A percentile compares a stretch with the other conserved stretches of the same genome.
phyloP scores from a whole-genome alignment of 2,113 vertebrate species.

The Cyanocitta stelleri region DNA sequence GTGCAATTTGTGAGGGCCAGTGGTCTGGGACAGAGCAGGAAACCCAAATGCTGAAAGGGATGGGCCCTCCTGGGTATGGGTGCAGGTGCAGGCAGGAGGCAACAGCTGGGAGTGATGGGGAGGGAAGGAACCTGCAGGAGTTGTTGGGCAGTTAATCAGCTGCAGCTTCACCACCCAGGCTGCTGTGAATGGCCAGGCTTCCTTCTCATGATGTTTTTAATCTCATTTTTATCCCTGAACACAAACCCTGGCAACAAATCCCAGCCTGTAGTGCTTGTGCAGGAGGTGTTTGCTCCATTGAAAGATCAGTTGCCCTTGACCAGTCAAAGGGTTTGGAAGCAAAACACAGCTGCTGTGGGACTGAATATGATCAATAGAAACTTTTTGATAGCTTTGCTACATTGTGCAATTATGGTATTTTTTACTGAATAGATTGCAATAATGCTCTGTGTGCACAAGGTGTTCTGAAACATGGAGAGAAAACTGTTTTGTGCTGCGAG shows the following conservation, averaged over 20 bases:
- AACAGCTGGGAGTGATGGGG: background rate
- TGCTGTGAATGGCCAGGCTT: background rate
- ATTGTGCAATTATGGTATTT: background rate
- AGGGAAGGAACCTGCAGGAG: background rate
- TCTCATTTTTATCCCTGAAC: background rate
- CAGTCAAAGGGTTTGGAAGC: background rate
- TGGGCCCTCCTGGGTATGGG: background rate
- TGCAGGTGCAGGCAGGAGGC: background rate
- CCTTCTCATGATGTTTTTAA: background rate
- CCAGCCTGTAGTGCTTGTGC: background rate
- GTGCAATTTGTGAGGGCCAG: rapidly evolving
- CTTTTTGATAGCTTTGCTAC: background rate
- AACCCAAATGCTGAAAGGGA: rapidly evolving
- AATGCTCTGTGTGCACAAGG: background rate
- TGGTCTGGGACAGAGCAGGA: background rate
- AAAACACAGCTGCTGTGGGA: background rate
- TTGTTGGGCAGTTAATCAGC: background rate
- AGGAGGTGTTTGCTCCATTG: background rate
- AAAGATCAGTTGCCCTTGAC: background rate
- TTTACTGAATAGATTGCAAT: background rate
- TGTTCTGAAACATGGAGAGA: background rate
- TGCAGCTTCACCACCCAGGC: background rate
- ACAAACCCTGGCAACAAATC: background rate
- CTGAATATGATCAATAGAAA: background rate
- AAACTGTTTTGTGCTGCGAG: rapidly evolving